Conservation (phyloP, 2,797 vertebrate genomes). For the Simalia tracyae region DNA sequence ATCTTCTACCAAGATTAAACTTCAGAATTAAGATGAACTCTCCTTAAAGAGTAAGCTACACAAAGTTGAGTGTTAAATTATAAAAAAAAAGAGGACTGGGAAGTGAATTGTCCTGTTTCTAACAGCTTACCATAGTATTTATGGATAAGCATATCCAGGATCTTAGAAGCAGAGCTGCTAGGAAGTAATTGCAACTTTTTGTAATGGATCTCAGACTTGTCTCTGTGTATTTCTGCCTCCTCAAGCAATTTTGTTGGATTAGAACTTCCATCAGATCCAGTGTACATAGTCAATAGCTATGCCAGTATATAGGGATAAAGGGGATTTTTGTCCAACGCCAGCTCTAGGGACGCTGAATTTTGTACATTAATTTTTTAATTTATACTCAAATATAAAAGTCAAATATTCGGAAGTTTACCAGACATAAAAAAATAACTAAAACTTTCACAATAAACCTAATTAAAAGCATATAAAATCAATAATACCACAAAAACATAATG, state of each 20-base stretch:
- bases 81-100: neutral
- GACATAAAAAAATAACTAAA: neutral
- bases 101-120: neutral
- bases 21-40: neutral
- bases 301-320: neutral
- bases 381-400: neutral
- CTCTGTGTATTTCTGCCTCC: neutral
- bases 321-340: neutral
- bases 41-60: neutral
- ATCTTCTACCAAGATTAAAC: neutral
- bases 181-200: neutral
- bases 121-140: neutral
- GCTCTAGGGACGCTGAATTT: neutral
- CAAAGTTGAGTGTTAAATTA: neutral
- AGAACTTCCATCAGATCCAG: neutral
- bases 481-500: neutral
- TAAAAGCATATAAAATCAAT: neutral
- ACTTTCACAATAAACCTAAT: neutral
- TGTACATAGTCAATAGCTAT: neutral
- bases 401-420: neutral
- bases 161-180: neutral
- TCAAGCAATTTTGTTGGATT: neutral
- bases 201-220: neutral
- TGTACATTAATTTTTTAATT: neutral
- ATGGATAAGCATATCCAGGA: neutral